A percentile compares a stretch with the other conserved stretches of the same genome.
These are phyloP conservation scores for Mormyrus lacerda DNA, from an alignment of 2,113 vertebrate genomes.

Conservation along the genomic window DNA sequence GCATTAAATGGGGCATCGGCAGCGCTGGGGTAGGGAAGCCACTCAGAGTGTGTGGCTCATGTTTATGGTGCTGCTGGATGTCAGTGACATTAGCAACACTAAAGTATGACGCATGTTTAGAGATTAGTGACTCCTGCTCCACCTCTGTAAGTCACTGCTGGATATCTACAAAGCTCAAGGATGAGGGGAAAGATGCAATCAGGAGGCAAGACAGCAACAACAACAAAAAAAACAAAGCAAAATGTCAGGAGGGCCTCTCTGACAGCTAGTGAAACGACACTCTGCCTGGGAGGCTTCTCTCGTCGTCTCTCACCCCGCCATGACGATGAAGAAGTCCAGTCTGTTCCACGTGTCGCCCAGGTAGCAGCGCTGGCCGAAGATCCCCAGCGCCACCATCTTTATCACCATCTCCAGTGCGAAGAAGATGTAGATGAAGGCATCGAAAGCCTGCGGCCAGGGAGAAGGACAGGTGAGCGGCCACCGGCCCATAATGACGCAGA, in stretches of 20 bases:
- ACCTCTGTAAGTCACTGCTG: background rate
- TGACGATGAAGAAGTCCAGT: constrained; percentile 97
- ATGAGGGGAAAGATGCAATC: background rate
- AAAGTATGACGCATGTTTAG: background rate
- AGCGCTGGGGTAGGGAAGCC: background rate
- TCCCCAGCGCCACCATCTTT: constrained; percentile 95
- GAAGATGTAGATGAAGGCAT: constrained; percentile 97
- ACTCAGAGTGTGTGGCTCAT: background rate
- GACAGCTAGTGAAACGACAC: background rate
- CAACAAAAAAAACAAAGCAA: background rate
- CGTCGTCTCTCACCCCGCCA: constrained; percentile 76
- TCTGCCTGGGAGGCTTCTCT: background rate
- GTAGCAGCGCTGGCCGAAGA: constrained; percentile 93
- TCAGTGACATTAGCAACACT: background rate
- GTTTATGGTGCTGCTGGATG: background rate
- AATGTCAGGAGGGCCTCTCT: background rate
- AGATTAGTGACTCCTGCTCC: background rate
- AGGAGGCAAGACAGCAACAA: background rate
- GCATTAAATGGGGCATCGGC: background rate
- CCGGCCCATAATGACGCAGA: background rate
- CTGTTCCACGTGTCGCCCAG: constrained; percentile 97
- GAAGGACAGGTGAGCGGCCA: background rate
- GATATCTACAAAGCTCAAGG: background rate
- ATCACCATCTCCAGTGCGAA: constrained; percentile 97
- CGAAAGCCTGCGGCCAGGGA: constrained; percentile 74